These are phyloP conservation scores for Geotrypetes seraphini DNA, from an alignment of 2,797 vertebrate species.

Conservation along the genomic window DNA sequence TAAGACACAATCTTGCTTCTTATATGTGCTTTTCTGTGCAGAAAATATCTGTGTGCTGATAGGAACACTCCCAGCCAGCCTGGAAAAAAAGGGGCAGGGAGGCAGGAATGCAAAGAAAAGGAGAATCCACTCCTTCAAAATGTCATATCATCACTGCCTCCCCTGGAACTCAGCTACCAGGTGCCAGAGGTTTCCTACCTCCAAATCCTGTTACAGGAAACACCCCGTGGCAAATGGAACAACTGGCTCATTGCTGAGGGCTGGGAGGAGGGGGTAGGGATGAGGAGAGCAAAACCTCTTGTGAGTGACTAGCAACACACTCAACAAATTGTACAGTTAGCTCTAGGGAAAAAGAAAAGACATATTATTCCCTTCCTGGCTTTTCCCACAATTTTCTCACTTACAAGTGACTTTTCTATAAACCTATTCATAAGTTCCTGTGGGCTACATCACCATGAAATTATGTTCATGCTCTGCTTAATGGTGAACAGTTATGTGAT, in stretches of 20 bases:
- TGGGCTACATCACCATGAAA: not conserved
- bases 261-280: too few species aligned
- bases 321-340: too few species aligned
- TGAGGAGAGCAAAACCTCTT: not conserved
- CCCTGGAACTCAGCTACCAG: not conserved
- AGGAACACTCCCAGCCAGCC: not conserved
- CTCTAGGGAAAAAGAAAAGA: not conserved
- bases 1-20: too few species aligned
- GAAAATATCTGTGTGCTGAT: not conserved
- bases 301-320: fast-evolving
- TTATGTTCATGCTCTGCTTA: too few species aligned
- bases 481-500: too few species aligned
- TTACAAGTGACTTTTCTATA: too few species aligned
- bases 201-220: not conserved
- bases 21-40: not conserved
- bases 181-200: too few species aligned
- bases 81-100: conserved; percentile 23
- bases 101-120: conserved; percentile 21
- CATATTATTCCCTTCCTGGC: not conserved
- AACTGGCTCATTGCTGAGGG: too few species aligned
- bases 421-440: not conserved
- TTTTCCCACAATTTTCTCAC: not conserved
- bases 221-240: too few species aligned
- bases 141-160: too few species aligned
- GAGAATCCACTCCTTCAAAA: too few species aligned